A percentile compares a stretch with the other conserved stretches of the same genome.
Conservation (phyloP, 2,888 invertebrate species). For the Priocnemis perturbator region DNA sequence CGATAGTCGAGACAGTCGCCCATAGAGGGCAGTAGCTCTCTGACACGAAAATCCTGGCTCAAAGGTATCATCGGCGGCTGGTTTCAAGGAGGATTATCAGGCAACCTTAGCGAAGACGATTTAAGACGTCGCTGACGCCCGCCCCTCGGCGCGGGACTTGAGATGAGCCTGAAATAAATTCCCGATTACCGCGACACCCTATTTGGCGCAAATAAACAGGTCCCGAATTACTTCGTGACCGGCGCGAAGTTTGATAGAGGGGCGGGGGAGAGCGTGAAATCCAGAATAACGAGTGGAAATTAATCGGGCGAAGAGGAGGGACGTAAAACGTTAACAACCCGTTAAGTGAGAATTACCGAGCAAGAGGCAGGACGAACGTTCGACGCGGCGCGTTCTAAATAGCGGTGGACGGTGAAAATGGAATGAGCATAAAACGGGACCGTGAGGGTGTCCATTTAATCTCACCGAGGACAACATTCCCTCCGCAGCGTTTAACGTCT, state of each 20-base stretch:
- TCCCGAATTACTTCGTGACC: not conserved
- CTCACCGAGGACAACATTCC: not conserved
- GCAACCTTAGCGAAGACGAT: constrained; percentile 15
- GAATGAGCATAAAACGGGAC: too few relatives aligned
- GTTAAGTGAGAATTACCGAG: too few relatives aligned
- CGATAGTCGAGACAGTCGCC: constrained; percentile 7
- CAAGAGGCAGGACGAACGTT: too few relatives aligned
- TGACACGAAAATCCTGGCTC: not conserved
- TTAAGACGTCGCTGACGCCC: constrained; percentile 5
- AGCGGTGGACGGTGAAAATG: too few relatives aligned
- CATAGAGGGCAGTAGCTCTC: constrained; percentile 48
- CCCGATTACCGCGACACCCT: constrained; percentile 26
- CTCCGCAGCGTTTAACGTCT: too few relatives aligned
- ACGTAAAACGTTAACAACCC: not conserved
- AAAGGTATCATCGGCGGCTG: not conserved
- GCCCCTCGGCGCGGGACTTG: constrained; percentile 8
- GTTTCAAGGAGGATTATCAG: constrained; percentile 31
- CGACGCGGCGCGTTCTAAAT: too few relatives aligned
- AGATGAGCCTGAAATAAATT: constrained; percentile 41
- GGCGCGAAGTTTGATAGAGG: constrained; percentile 10
- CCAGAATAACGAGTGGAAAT: constrained; percentile 1
- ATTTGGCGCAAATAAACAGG: constrained; percentile 16
- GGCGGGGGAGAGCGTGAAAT: not conserved
- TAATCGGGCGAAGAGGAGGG: not conserved
- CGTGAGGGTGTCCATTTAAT: too few relatives aligned